These are phyloP conservation scores for Xenopus petersii DNA, from an alignment of 2,797 vertebrate species.

Conservation along the genomic window DNA sequence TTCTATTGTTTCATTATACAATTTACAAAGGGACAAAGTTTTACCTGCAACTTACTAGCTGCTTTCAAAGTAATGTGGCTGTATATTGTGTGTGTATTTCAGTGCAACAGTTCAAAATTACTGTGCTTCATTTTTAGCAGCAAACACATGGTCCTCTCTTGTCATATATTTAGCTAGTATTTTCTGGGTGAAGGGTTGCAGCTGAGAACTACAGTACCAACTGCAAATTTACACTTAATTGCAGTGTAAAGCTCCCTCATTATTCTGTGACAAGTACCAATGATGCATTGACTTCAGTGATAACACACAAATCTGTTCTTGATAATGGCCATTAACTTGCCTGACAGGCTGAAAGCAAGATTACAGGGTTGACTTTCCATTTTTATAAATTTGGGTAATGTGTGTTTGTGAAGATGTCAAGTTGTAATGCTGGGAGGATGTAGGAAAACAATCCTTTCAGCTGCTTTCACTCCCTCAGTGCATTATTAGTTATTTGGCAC, in stretches of 20 bases:
- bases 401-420: slow-evolving; percentile 43
- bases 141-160: slow-evolving; percentile 28
- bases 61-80: no score
- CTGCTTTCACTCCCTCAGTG: no score
- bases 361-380: slow-evolving; percentile 59
- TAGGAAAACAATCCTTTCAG: neutral
- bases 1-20: no score
- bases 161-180: slow-evolving; percentile 40
- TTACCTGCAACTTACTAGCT: no score
- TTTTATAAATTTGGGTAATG: slow-evolving; percentile 42
- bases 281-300: slow-evolving; percentile 54
- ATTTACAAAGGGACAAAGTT: no score
- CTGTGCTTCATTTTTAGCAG: slow-evolving; percentile 24
- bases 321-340: slow-evolving; percentile 60
- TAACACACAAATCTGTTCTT: slow-evolving; percentile 56
- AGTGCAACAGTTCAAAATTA: slow-evolving; percentile 40
- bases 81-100: neutral
- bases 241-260: slow-evolving; percentile 52
- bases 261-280: slow-evolving; percentile 58
- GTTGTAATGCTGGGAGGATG: slow-evolving; percentile 22
- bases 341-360: slow-evolving; percentile 62
- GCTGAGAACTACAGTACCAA: slow-evolving; percentile 52
- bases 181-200: slow-evolving; percentile 52
- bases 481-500: no score
- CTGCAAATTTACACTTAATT: slow-evolving; percentile 53